Percentiles rank a stretch among this genome's conserved stretches.
Evolutionary conservation across 1,140 invertebrate genomes (phyloP).

Genomic region (Drosophila jambulina): DNA sequence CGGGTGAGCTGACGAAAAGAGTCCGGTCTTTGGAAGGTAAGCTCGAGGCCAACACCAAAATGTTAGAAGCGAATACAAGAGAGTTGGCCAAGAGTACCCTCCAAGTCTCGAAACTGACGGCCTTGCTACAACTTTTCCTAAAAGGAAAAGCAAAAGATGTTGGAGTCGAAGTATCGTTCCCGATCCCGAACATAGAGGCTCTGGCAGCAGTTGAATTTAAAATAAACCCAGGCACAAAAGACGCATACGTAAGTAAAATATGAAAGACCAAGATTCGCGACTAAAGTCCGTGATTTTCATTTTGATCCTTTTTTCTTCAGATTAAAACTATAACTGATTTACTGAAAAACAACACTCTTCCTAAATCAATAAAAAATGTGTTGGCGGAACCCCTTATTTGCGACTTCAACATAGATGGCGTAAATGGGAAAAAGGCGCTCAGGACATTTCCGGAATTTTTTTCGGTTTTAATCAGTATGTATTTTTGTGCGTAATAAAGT

Average conservation of each 20-base stretch:
- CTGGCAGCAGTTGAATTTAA: neutral
- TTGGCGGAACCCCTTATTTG: neutral
- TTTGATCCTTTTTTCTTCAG: neutral
- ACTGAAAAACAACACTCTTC: neutral
- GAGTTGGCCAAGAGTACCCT: neutral
- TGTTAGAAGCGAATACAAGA: neutral
- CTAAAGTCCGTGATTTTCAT: neutral
- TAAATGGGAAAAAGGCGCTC: constrained; percentile 1
- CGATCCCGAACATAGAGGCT: neutral
- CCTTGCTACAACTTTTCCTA: neutral
- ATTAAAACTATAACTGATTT: neutral
- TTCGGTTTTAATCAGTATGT: constrained; percentile 1
- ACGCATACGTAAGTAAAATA: neutral
- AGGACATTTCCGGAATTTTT: neutral
- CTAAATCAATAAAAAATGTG: neutral
- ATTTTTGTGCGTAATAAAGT: neutral
- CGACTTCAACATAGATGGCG: neutral
- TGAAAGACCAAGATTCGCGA: neutral
- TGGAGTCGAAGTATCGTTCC: neutral
- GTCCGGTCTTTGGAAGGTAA: neutral
- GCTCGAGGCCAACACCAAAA: neutral
- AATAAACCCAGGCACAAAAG: neutral
- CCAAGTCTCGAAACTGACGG: neutral
- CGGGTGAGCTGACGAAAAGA: neutral
- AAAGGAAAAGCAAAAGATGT: neutral